These are phyloP conservation scores for Drusus annulatus DNA, from an alignment of 1,140 invertebrate species.

Conservation along the genomic window DNA sequence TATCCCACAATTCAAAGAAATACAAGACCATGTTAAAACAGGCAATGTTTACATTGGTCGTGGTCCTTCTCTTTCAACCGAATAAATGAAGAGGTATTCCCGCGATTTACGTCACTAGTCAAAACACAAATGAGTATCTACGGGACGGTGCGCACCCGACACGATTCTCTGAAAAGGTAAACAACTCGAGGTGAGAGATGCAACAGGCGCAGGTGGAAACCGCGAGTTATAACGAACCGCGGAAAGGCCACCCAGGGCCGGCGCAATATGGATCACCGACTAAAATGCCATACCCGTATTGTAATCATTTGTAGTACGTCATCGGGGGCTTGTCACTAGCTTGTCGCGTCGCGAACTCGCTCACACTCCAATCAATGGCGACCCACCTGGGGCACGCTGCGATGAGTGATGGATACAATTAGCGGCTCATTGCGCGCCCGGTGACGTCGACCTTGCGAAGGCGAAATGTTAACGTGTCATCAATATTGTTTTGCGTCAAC, in stretches of 20 bases:
- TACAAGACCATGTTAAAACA: no score
- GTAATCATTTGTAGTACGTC: not conserved
- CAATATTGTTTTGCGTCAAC: no score
- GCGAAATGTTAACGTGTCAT: no score
- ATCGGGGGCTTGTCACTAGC: no score
- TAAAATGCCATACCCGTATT: slow-evolving; percentile 10
- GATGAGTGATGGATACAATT: no score
- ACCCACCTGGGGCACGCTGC: no score
- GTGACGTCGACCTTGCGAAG: no score
- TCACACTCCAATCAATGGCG: not conserved
- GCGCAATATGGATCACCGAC: not conserved
- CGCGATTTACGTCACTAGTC: not conserved
- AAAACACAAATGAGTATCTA: not conserved
- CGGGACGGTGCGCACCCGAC: not conserved
- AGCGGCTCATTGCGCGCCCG: no score
- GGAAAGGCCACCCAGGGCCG: not conserved
- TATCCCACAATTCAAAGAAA: no score
- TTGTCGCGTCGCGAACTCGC: not conserved
- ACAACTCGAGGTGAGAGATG: not conserved
- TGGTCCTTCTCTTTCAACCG: no score
- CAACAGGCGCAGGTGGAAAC: slow-evolving; percentile 14
- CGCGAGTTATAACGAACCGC: slow-evolving; percentile 5
- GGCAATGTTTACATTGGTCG: no score
- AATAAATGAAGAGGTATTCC: not conserved
- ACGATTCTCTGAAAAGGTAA: slow-evolving; percentile 2